Base-by-base conservation (phyloP, 2,888 invertebrate species). In the Caenorhabditis zanzibari region DNA sequence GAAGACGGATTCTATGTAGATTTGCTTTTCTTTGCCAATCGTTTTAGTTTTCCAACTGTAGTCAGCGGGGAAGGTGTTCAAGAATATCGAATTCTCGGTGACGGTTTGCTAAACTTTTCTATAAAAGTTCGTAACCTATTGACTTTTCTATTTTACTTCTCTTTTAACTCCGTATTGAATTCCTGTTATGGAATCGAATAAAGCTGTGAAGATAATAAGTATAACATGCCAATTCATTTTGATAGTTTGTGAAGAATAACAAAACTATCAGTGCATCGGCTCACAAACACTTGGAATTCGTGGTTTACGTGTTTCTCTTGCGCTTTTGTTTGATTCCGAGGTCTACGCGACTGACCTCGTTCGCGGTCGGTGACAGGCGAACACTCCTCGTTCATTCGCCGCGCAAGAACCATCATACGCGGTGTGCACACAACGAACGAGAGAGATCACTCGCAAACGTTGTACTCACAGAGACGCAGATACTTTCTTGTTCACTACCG, bases 21-120 rank as follows among this genome's bases (percentile, higher is more conserved):
- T 24, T 26, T 41, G 35, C 16, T 81, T 75, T 4, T 71, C 56
- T 6, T 19, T n/a, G 0, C 24, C 2, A n/a, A 75, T 75, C 19
- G 28, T 28, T n/a, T 69, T 47, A 14, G 41, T 32, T 56, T 54
- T 56, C 81, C 81, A 81, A 10, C n/a, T n/a, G 2, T 74, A n/a
- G 5, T 66, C 71, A 16, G 66, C 32, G 12, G 66, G 64, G 32
- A 80, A 61, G 4, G 38, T 19, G 52, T 73, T 80, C 22, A 73
- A 28, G 35, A 38, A 0, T 5, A 24, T 38, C 7, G 71, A 64
- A 16, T 54, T 26, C n/a, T 69, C 77, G 4, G 52, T 32, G 9
- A 77, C 28, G 0, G 2, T 54, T 12, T 52, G 32, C 77, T 77
- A n/a, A 32, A 64, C 22, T 22, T 9, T 38, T 61, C 6, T 24